phyloP scores from a whole-genome alignment of 2,797 vertebrate species.

The Poecilia velifera region DNA sequence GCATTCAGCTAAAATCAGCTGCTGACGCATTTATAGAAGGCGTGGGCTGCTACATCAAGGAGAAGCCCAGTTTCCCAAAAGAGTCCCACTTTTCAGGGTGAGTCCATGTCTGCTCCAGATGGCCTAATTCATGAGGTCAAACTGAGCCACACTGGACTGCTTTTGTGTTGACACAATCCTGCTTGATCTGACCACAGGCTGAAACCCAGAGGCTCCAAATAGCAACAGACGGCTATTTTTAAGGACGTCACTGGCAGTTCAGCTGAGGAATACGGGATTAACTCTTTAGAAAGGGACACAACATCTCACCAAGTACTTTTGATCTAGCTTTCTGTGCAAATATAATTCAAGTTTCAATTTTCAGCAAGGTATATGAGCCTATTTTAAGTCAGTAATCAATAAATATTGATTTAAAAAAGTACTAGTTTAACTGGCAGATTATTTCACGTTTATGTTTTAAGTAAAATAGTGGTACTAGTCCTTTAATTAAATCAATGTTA shows the following conservation, averaged over 20 bases:
- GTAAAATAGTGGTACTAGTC: no score
- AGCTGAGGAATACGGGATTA: constrained; percentile 15
- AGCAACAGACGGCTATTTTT: constrained; percentile 31
- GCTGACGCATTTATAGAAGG: constrained; percentile 54
- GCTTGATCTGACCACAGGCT: constrained; percentile 29
- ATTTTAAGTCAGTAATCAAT: no score
- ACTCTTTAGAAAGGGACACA: constrained; percentile 1
- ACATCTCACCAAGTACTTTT: no score
- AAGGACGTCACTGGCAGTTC: constrained; percentile 17
- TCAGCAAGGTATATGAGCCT: no score
- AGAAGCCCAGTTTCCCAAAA: constrained; percentile 57
- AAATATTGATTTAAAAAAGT: background rate
- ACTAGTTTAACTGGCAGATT: background rate
- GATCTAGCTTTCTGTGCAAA: no score
- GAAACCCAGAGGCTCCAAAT: constrained; percentile 29
- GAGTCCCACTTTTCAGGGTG: constrained; percentile 44
- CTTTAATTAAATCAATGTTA: no score
- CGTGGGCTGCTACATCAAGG: constrained; percentile 58
- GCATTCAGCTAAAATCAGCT: constrained; percentile 62
- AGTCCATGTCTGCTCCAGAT: constrained; percentile 52
- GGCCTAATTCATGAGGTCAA: constrained; percentile 30
- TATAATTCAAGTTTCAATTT: no score
- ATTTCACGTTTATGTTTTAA: background rate
- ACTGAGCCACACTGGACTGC: constrained; percentile 34
- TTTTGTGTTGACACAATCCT: constrained; percentile 18